Conservation (phyloP, 1,140 invertebrate genomes). For the Lineus longissimus region DNA sequence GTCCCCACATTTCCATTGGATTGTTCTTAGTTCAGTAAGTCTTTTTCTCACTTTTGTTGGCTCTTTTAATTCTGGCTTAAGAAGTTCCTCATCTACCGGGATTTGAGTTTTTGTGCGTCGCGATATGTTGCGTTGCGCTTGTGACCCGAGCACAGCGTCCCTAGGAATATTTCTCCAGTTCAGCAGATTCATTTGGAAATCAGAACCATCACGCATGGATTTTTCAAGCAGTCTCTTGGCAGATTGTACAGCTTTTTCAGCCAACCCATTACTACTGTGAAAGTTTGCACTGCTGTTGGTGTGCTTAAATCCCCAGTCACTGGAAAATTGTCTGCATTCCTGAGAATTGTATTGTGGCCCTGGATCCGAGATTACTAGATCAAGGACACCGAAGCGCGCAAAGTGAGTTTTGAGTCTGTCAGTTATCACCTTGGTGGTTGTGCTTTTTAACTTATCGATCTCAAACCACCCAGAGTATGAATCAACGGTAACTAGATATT, state of each 20-base stretch:
- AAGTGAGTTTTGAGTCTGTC: background rate
- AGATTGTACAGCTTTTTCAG: background rate
- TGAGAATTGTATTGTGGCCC: background rate
- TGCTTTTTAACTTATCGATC: background rate
- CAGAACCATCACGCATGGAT: background rate
- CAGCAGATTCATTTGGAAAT: background rate
- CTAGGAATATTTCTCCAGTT: background rate
- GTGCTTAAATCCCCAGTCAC: background rate
- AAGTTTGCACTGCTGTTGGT: background rate
- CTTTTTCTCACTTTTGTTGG: background rate
- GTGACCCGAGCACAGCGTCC: background rate
- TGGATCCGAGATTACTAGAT: background rate
- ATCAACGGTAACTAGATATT: conserved; percentile 19
- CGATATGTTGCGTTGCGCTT: background rate
- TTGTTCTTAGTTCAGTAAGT: too few relatives aligned
- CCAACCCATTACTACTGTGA: too few relatives aligned
- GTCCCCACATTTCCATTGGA: too few relatives aligned
- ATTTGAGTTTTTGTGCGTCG: background rate
- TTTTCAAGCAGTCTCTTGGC: background rate
- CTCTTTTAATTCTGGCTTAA: background rate
- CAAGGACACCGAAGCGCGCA: background rate
- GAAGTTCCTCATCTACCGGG: background rate
- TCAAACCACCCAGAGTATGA: conserved; percentile 17
- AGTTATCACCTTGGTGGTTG: background rate
- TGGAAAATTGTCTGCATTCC: background rate